Base-by-base conservation (phyloP, 2,888 invertebrate genomes). In the Plebejus argus region DNA sequence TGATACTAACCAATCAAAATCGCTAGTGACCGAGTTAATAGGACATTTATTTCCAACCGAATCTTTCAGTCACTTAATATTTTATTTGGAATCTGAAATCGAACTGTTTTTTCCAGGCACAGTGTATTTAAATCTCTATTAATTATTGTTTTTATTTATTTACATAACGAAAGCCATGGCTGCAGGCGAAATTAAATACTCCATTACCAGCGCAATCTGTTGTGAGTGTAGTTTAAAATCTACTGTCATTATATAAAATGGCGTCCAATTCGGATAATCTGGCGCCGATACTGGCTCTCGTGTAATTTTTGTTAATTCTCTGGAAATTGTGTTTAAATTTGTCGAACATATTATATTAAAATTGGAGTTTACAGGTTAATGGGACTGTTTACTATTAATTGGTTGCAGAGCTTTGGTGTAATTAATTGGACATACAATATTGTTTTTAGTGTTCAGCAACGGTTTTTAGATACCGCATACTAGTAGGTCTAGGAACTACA, bases 201-300 rank as follows among this genome's bases (percentile, higher is more conserved):
- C 33, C 20, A 66, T 66, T 66, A 18, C 66, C 15, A 15, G 20
- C 15, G 66, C 28, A 28, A 28, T 15, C 28, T 23, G 45, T 18
- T 66, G 20, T 56, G 80, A 35, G 66, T 76, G 70, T 78, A 78
- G 80, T 78, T 79, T 58, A 75, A 77, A 78, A 79, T 79, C 76
- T 72, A 78, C 78, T 49, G 79, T 78, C 74, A 61, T 78, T 76
- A 78, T 76, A 78, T 77, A 78, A 78, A 81, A 81, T 80, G 81
- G 79, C 77, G 56, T 71, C 76, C 79, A 78, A 81, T 81, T 79
- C 78, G 78, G 77, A 77, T 81, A 79, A 80, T 80, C 78, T 76
- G 39, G 61, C 28, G 58, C 45, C 76, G 78, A 78, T 80, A 76
- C 78, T 76, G 78, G 75, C 75, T 56, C 79, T 79, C 79, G 78